Base-by-base conservation (phyloP, 2,113 vertebrate genomes). In the Lontra canadensis region DNA sequence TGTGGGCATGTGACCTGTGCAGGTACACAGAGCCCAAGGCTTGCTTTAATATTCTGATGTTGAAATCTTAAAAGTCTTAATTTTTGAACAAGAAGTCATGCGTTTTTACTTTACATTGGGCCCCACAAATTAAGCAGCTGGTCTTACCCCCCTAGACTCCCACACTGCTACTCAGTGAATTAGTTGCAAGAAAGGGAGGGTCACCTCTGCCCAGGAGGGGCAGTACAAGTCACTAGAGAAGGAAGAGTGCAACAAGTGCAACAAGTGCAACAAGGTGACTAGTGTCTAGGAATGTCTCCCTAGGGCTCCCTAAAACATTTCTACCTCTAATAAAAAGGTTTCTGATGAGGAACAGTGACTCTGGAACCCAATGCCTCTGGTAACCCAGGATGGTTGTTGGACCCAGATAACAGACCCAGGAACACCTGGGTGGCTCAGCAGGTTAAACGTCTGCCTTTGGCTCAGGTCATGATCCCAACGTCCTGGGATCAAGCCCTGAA, bases 1-100 rank as follows among this genome's bases (percentile, higher is more conserved):
- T 14, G 4, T 14, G 47, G 21, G 47, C 9, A 1, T 18, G 17
- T 1, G 2, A 29, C 42, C 18, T 25, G 4, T 4, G 25, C 5
- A 47, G 13, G 13, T 6, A 6, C 34, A 44, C 8, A 26, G 36
- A 63, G 34, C 13, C 47, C 8, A 2, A 9, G 6, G 5, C 47
- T 80, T 47, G 47, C 12, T 29, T 90, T 78, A 55, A 47, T 25
- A 55, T 39, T 69, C 11, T 88, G 34, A 52, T 49, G 39, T 1
- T 74, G 63, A 34, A 25, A 10, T 84, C 69, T 55, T 80, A n/a
- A 92, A 69, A 71, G 23, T 85, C 63, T 81, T n/a, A 34, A 18
- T 69, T 49, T 39, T 55, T 69, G 3, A 74, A 92, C 47, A 84
- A 78, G 67, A 34, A n/a, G 15, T 3, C 34, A n/a, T 11, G 59